Conservation (phyloP, 2,888 invertebrate genomes). For the Drosophila ezoana region DNA sequence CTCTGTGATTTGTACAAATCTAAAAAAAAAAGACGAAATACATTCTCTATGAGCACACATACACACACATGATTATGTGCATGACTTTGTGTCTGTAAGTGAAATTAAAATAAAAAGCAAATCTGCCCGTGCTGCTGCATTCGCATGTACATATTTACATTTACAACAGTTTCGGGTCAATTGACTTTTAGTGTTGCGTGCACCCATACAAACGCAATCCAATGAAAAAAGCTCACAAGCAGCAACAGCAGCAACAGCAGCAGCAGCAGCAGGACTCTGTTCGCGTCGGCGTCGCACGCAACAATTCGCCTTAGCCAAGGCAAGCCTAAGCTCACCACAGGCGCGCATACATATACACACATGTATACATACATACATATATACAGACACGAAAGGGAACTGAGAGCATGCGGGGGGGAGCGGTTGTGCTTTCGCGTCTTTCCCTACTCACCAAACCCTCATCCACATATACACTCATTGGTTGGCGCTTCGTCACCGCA, state of each 20-base stretch:
- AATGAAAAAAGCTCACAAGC: slow-evolving; percentile 67
- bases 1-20: slow-evolving; percentile 29
- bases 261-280: slow-evolving; percentile 49
- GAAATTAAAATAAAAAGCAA: slow-evolving; percentile 45
- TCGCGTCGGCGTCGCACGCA: slow-evolving; percentile 63
- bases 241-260: slow-evolving; percentile 28
- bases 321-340: slow-evolving; percentile 62
- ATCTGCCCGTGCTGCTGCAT: slow-evolving; percentile 37
- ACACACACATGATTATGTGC: slow-evolving; percentile 3
- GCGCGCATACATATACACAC: slow-evolving; percentile 31
- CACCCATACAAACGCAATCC: slow-evolving; percentile 58
- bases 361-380: slow-evolving; percentile 27
- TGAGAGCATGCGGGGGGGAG: slow-evolving; percentile 20
- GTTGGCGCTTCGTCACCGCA: slow-evolving; percentile 51
- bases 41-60: not conserved
- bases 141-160: slow-evolving; percentile 25
- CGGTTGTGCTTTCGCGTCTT: slow-evolving; percentile 46
- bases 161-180: slow-evolving; percentile 71
- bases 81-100: slow-evolving; percentile 24
- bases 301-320: slow-evolving; percentile 69
- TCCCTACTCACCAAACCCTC: slow-evolving; percentile 33
- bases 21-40: slow-evolving; percentile 26
- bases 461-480: slow-evolving; percentile 12
- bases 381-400: slow-evolving; percentile 12
- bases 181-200: slow-evolving; percentile 76